Base-by-base conservation (phyloP, 2,888 invertebrate species). In the Andrena minutula region DNA sequence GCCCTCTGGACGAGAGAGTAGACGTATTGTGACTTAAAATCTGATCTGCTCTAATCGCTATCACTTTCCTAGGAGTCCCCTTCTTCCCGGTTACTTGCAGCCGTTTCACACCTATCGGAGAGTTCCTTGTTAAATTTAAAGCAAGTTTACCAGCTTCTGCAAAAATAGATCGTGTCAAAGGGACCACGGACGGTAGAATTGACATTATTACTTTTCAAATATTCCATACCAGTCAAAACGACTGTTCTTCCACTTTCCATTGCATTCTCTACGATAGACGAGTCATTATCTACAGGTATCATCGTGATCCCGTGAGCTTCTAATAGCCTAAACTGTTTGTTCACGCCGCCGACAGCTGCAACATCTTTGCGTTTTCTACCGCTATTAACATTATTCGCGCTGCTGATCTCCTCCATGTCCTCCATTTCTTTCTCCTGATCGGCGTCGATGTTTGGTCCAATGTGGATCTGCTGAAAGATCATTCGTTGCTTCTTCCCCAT, bases 221-320 rank as follows among this genome's bases (percentile, higher is more conserved):
- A 60, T 63, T 75, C 61, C 49, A 78, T 92, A 96, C 96, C 96
- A 82, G 97, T 98, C 65, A 98, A 95, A 84, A 98, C 96, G 73
- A 98, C 96, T 82, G 97, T 97, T 91, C 98, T 96, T 0, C 98
- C 98, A 93, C 96, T 97, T 94, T 97, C 97, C 93, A 98, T 95
- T 47, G 98, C 98, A 79, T 96, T 96, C 86, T 97, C 96, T 76
- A 98, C 96, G 83, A 97, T 95, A 79, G 94, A 97, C 93, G 90
- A 94, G 53, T 94, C 95, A 87, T 96, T 96, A 93, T 98, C 98
- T 28, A 96, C 95, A 69, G 97, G 97, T 92, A 98, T 95, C 96
- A 98, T 97, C 63, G 97, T 97, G 90, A 98, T 98, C 83, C 98
- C 98, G 94, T 98, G 98, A 88, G 96, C 96, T 92, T 98, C 97